Conservation (phyloP, 1,140 invertebrate genomes). For the Euglossa dilemma region DNA sequence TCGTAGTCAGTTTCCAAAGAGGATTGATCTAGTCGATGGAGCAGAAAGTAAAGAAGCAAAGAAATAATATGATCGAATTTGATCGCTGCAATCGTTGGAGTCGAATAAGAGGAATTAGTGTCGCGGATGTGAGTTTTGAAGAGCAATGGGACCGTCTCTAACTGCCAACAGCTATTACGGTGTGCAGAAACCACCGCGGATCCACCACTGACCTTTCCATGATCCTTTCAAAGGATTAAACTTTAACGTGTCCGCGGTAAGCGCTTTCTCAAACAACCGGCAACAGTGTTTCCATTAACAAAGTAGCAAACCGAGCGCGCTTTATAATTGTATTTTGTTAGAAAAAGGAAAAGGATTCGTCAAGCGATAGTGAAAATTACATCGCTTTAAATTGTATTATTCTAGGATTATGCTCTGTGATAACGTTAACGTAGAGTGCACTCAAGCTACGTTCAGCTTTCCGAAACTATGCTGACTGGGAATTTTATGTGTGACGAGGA, state of each 20-base stretch:
- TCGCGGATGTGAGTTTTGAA: slow-evolving; percentile 4
- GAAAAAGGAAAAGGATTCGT: not conserved
- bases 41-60: not conserved
- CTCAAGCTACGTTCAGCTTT: not conserved
- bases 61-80: not conserved
- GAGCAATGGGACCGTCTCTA: not conserved
- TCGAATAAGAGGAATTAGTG: slow-evolving; percentile 3
- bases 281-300: slow-evolving; percentile 27
- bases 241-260: slow-evolving; percentile 29
- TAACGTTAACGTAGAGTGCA: not conserved
- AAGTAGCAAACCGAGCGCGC: not conserved
- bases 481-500: too few relatives aligned
- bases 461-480: too few relatives aligned
- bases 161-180: slow-evolving; percentile 29
- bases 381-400: not conserved
- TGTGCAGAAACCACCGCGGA: slow-evolving; percentile 3
- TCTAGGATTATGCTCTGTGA: not conserved
- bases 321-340: not conserved
- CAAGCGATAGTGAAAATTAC: too few relatives aligned
- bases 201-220: slow-evolving; percentile 28
- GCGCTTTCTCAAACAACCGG: slow-evolving; percentile 19
- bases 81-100: not conserved
- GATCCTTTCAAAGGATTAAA: slow-evolving; percentile 43
- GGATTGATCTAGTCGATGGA: too few relatives aligned
- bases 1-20: too few relatives aligned